These are phyloP conservation scores for Peucedramus taeniatus DNA, from an alignment of 2,113 vertebrate species.

Conservation along the genomic window DNA sequence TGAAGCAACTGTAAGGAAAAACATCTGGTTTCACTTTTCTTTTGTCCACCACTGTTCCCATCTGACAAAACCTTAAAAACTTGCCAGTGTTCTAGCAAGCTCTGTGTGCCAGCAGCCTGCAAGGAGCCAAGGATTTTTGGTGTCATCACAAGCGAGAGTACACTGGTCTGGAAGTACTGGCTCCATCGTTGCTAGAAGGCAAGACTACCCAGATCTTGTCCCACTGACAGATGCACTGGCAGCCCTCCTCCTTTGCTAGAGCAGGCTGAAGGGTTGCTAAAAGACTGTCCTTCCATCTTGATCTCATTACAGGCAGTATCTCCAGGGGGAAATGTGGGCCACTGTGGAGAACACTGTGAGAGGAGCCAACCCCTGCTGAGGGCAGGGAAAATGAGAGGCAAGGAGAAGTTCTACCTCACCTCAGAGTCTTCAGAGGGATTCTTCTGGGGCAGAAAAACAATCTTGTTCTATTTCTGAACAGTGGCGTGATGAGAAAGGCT, in stretches of 20 bases:
- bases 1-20: constrained; percentile 67
- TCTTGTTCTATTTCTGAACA: background rate
- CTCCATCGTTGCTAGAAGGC: background rate
- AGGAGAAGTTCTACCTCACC: background rate
- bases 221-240: background rate
- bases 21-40: constrained; percentile 80
- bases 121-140: constrained; percentile 10
- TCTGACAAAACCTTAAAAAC: constrained; percentile 66
- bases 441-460: background rate
- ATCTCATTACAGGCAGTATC: background rate
- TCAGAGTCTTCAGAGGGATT: background rate
- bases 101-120: background rate
- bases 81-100: constrained; percentile 59
- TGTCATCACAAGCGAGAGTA: background rate
- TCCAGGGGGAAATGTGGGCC: background rate
- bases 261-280: background rate
- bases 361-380: background rate
- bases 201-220: background rate
- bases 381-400: background rate
- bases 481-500: background rate
- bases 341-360: background rate
- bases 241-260: background rate
- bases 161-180: background rate
- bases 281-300: constrained; percentile 1
- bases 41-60: constrained; percentile 66